Base-by-base conservation (phyloP, 2,888 invertebrate species). In the Nemotelus nigrinus region DNA sequence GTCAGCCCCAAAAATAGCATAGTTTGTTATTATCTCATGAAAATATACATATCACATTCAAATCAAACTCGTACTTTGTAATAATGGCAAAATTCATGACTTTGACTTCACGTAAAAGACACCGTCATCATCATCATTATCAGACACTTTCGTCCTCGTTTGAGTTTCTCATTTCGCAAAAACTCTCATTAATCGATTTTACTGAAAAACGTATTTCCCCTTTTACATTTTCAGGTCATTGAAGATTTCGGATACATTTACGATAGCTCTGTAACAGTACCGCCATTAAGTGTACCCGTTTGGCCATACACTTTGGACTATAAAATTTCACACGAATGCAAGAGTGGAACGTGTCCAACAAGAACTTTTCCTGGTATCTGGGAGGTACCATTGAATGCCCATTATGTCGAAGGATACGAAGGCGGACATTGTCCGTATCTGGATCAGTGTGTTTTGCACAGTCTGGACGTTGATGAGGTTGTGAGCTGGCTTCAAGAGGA, bases 281-380 rank as follows among this genome's bases (percentile, higher is more conserved):
- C 96, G 0, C 94, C 96, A 7, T 86, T 91, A 7, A 89, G 92
- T 75, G 90, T 93, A 39, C 96, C 96, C 8, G 91, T 95, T 76
- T 97, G 97, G 97, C 98, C 97, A 0, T 97, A 97, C 88, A 97
- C 97, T 0, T 89, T 98, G 63, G 97, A 97, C 87, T 96, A 93
- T 88, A 95, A 95, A 88, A 95, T 96, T 83, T 93, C 96, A 2
- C 96, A 96, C 85, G 96, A 96, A 86, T 96, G 96, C 88, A 96
- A 96, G 87, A 93, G 96, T 64, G 95, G 94, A 78, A 95, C 95
- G n/a, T 97, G 96, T 81, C 96, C 96, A 0, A 93, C 93, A 1
- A 94, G 93, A 87, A 93, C 93, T 2, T 96, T 96, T 89, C 95
- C 95, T 85, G 96, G 96, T 91, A 90, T 96, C n/a, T 96, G 96